phyloP scores from a whole-genome alignment of 1,140 invertebrate species.

The Oppia nitens region DNA sequence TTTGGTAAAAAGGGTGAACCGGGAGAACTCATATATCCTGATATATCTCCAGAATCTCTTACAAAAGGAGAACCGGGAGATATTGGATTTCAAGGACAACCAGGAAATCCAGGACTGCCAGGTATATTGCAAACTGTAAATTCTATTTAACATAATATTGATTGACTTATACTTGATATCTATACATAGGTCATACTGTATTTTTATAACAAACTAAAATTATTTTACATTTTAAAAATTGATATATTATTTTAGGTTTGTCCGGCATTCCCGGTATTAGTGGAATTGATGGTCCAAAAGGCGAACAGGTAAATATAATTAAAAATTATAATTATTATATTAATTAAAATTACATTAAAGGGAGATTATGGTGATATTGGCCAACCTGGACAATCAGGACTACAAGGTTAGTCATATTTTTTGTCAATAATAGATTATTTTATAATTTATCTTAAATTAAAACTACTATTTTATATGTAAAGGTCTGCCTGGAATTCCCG shows the following conservation, averaged over 20 bases:
- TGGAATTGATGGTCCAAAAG: conserved; percentile 37
- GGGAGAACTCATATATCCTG: conserved; percentile 1
- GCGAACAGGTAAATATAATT: conserved; percentile 46
- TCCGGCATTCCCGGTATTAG: conserved; percentile 42
- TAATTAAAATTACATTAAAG: neutral
- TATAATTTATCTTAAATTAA: neutral
- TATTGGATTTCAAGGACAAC: conserved; percentile 19
- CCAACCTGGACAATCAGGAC: conserved; percentile 36
- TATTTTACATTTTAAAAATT: neutral
- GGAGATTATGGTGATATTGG: conserved; percentile 36
- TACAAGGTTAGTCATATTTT: conserved; percentile 26
- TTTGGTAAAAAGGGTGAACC: neutral
- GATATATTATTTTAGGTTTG: neutral
- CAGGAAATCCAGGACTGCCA: conserved; percentile 30
- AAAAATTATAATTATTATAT: conserved; percentile 4
- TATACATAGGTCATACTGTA: neutral
- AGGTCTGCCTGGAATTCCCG: conserved; percentile 26
- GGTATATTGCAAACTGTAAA: conserved; percentile 30
- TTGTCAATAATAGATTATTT: neutral
- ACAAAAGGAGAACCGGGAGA: neutral
- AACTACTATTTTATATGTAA: too few species aligned
- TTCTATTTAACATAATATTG: neutral
- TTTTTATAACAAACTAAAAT: neutral
- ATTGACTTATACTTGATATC: neutral
- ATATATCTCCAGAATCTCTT: neutral